Percentiles rank a stretch among this genome's conserved stretches.
These are phyloP conservation scores for Drosophila sturtevanti DNA, from an alignment of 1,140 invertebrate species.

Conservation along the genomic window DNA sequence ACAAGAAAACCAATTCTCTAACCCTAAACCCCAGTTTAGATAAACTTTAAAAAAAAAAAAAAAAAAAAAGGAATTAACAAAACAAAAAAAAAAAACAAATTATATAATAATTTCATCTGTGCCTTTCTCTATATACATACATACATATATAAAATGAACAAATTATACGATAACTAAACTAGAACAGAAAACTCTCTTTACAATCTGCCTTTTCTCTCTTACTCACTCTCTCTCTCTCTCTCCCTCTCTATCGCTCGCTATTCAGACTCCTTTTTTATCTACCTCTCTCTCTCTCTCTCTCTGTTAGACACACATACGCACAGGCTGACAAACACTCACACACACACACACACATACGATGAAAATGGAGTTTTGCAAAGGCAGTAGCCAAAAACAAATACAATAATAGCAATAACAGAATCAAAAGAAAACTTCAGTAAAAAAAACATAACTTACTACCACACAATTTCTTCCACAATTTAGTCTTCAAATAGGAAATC, in stretches of 20 bases:
- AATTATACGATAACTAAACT: slow-evolving; percentile 13
- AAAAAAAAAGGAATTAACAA: slow-evolving; percentile 22
- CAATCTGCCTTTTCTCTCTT: neutral
- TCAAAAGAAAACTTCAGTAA: too few relatives aligned
- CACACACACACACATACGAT: neutral
- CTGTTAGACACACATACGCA: slow-evolving; percentile 14
- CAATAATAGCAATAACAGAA: too few relatives aligned
- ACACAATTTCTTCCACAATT: too few relatives aligned
- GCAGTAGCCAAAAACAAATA: neutral
- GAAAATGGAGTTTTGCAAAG: neutral
- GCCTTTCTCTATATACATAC: slow-evolving; percentile 74
- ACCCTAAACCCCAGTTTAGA: slow-evolving; percentile 59
- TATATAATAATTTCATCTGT: slow-evolving; percentile 79
- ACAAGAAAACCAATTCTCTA: slow-evolving; percentile 17
- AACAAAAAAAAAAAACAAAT: slow-evolving; percentile 57
- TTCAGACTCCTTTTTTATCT: slow-evolving; percentile 2
- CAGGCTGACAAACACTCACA: too few relatives aligned
- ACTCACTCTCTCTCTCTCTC: slow-evolving; percentile 3
- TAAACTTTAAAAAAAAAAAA: slow-evolving; percentile 61
- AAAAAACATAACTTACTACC: neutral
- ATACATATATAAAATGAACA: slow-evolving; percentile 25
- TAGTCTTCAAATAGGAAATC: too few relatives aligned
- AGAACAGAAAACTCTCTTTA: slow-evolving; percentile 1
- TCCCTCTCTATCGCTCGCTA: slow-evolving; percentile 14
- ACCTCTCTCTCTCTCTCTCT: slow-evolving; percentile 5